phyloP scores from a whole-genome alignment of 2,797 vertebrate genomes.

The Hippoglossus hippoglossus region DNA sequence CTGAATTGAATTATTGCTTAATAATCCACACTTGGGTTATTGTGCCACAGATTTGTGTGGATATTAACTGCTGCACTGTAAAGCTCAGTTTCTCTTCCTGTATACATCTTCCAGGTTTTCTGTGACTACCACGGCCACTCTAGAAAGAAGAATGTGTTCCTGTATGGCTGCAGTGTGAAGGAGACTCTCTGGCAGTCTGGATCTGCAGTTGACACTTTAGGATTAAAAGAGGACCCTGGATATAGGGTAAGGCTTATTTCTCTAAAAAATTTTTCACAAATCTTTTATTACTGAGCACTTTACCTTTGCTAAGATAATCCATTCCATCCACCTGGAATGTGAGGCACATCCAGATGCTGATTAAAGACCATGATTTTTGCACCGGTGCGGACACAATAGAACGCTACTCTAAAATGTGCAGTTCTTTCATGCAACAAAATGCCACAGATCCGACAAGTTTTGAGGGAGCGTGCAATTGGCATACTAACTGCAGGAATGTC shows the following conservation, averaged over 20 bases:
- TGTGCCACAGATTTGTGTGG: not conserved
- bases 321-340: no score
- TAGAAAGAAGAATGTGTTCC: constrained; percentile 93
- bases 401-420: no score
- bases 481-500: no score
- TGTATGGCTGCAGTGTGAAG: constrained; percentile 95
- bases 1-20: no score
- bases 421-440: no score
- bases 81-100: not conserved
- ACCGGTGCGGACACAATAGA: no score
- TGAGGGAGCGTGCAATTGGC: no score
- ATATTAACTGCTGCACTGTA: not conserved
- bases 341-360: no score
- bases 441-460: no score
- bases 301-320: not conserved
- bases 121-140: constrained; percentile 97
- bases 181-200: constrained; percentile 94
- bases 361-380: no score
- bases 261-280: no score
- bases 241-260: constrained; percentile 84
- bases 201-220: constrained; percentile 77
- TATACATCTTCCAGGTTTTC: constrained; percentile 85
- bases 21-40: no score
- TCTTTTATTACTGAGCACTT: not conserved
- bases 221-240: constrained; percentile 88